phyloP scores from a whole-genome alignment of 1,140 invertebrate species.

The Calephelis nemesis region DNA sequence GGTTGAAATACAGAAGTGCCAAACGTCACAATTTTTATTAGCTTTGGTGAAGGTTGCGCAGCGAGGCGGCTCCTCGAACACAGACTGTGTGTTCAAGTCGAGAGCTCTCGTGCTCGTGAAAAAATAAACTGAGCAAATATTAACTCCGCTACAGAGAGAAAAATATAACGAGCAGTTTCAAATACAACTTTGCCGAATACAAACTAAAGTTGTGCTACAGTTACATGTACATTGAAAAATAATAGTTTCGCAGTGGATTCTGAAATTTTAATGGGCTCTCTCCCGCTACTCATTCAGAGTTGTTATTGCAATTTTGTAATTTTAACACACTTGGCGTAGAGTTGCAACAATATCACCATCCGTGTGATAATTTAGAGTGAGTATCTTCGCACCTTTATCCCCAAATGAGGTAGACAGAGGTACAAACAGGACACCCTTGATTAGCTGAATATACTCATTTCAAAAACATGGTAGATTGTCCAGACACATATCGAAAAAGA shows the following conservation, averaged over 20 bases:
- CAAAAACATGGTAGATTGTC: too few species aligned
- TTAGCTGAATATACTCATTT: too few species aligned
- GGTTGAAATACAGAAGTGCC: conserved; percentile 5
- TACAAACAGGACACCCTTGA: too few species aligned
- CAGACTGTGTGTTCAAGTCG: conserved; percentile 55
- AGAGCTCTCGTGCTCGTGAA: conserved; percentile 51
- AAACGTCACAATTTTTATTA: conserved; percentile 50
- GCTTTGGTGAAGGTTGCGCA: conserved; percentile 47
- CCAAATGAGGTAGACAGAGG: too few species aligned
- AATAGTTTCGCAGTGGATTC: background rate
- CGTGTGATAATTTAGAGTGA: too few species aligned
- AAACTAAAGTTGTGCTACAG: conserved; percentile 6
- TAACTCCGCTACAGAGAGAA: conserved; percentile 40
- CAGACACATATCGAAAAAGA: too few species aligned
- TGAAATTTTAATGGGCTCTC: too few species aligned
- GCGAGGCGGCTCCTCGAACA: conserved; percentile 52
- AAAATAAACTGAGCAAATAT: conserved; percentile 65
- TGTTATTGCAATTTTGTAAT: too few species aligned
- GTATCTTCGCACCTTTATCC: too few species aligned
- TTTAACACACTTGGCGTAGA: too few species aligned
- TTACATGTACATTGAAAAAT: background rate
- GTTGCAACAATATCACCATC: too few species aligned
- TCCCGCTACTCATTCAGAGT: too few species aligned
- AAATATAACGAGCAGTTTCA: conserved; percentile 49
- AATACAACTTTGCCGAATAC: conserved; percentile 38